These are phyloP conservation scores for Cabera pusaria DNA, from an alignment of 2,888 invertebrate species.

Conservation along the genomic window DNA sequence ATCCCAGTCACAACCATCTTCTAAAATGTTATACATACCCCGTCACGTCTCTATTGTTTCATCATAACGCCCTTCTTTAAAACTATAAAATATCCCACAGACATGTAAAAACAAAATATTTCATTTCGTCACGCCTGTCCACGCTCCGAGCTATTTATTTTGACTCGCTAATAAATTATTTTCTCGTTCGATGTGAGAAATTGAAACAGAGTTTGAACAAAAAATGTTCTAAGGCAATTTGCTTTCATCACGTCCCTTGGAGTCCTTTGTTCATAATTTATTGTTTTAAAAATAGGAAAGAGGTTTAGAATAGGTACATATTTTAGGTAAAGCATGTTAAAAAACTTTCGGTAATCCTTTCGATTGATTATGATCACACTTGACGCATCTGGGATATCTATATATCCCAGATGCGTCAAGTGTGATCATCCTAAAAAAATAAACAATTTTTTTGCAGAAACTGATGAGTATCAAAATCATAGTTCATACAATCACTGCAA, in stretches of 20 bases:
- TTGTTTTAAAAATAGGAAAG: conserved; percentile 1
- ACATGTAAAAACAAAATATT: conserved; percentile 71
- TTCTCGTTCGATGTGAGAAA: conserved; percentile 46
- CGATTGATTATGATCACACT: too few relatives aligned
- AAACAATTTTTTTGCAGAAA: too few relatives aligned
- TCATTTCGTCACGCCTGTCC: conserved; percentile 73
- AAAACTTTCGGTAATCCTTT: too few relatives aligned
- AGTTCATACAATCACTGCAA: too few relatives aligned
- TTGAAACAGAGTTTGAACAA: conserved; percentile 33
- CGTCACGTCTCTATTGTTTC: conserved; percentile 63
- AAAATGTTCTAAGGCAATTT: conserved; percentile 24
- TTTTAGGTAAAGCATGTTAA: too few relatives aligned
- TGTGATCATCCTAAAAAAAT: too few relatives aligned
- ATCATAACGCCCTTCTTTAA: conserved; percentile 64
- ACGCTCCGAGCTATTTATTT: conserved; percentile 60
- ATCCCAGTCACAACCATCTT: too few relatives aligned
- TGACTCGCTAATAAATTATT: conserved; percentile 62
- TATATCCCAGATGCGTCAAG: too few relatives aligned
- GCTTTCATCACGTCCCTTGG: conserved; percentile 28
- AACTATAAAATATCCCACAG: conserved; percentile 55
- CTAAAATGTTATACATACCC: too few relatives aligned
- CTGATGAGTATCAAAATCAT: too few relatives aligned
- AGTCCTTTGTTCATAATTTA: conserved; percentile 4
- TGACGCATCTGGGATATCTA: too few relatives aligned
- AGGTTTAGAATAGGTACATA: too few relatives aligned